Conservation (phyloP, 2,113 vertebrate species). For the Gallinago paraguaiae region DNA sequence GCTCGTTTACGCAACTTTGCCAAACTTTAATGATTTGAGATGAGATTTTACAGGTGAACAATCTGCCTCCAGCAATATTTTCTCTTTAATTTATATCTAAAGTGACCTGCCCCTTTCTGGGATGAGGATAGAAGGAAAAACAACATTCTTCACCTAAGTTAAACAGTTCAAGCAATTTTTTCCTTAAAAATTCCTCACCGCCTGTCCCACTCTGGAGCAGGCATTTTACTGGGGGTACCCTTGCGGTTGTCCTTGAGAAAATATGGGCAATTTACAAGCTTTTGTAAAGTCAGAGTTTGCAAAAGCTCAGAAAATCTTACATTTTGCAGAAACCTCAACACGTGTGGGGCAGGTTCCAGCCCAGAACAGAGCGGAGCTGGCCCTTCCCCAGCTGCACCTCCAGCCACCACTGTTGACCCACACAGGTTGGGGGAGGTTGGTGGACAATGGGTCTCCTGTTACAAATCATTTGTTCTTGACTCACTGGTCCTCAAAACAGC, state of each 20-base stretch:
- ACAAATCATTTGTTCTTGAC: background rate
- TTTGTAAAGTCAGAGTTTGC: background rate
- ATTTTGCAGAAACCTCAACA: background rate
- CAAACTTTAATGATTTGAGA: slow-evolving; percentile 48
- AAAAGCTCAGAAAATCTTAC: background rate
- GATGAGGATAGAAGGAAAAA: background rate
- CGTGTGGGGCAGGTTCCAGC: rapidly evolving
- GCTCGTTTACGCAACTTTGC: slow-evolving; percentile 21
- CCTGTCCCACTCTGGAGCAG: background rate
- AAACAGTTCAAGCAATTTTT: background rate
- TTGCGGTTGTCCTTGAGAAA: background rate
- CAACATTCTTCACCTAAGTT: background rate
- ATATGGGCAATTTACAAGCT: background rate
- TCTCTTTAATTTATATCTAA: slow-evolving; percentile 9
- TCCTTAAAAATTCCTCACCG: background rate
- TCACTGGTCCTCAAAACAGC: background rate
- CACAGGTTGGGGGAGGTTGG: too few relatives aligned
- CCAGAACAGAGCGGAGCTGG: background rate
- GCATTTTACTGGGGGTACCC: background rate
- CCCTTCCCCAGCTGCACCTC: background rate
- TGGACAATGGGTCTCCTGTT: background rate
- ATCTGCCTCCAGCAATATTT: background rate
- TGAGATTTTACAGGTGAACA: slow-evolving; percentile 48
- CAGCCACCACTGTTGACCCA: rapidly evolving
- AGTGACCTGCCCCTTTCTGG: background rate